phyloP scores from a whole-genome alignment of 2,888 invertebrate genomes.

The Hymenopus coronatus region DNA sequence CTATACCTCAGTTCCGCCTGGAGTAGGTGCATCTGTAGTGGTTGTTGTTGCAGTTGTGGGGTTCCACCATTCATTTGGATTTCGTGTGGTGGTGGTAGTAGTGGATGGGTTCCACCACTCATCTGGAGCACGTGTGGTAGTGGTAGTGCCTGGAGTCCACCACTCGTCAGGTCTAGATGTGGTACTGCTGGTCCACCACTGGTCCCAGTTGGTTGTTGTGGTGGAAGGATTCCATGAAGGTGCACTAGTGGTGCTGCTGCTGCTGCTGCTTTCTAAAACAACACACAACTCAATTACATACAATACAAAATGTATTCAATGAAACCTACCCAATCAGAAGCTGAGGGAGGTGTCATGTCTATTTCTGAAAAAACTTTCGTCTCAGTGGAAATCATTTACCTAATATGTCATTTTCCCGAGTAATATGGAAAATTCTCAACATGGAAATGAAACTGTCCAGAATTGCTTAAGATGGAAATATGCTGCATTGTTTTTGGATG shows the following conservation, averaged over 20 bases:
- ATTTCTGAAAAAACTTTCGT: too few species aligned
- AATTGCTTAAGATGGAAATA: too few species aligned
- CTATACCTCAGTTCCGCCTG: background rate
- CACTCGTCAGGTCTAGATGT: background rate
- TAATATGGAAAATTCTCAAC: too few species aligned
- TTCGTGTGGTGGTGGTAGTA: conserved; percentile 25
- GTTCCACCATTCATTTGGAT: conserved; percentile 31
- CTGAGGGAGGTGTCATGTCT: too few species aligned
- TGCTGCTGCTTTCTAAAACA: background rate
- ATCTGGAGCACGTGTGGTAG: background rate
- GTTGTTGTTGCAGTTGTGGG: background rate
- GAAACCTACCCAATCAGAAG: too few species aligned
- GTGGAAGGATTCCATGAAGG: too few species aligned
- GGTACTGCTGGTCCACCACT: background rate
- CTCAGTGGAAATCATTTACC: too few species aligned
- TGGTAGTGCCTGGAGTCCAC: background rate
- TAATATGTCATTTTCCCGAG: too few species aligned
- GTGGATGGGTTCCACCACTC: conserved; percentile 34
- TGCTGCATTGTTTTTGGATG: too few species aligned
- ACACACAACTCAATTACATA: too few species aligned
- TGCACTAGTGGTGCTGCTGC: conserved; percentile 19
- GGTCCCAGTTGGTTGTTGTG: conserved; percentile 2
- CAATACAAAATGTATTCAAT: too few species aligned
- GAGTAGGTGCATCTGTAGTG: background rate
- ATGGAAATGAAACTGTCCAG: too few species aligned